Conservation (phyloP, 2,797 vertebrate species). For the Hoplostethus mediterraneus region DNA sequence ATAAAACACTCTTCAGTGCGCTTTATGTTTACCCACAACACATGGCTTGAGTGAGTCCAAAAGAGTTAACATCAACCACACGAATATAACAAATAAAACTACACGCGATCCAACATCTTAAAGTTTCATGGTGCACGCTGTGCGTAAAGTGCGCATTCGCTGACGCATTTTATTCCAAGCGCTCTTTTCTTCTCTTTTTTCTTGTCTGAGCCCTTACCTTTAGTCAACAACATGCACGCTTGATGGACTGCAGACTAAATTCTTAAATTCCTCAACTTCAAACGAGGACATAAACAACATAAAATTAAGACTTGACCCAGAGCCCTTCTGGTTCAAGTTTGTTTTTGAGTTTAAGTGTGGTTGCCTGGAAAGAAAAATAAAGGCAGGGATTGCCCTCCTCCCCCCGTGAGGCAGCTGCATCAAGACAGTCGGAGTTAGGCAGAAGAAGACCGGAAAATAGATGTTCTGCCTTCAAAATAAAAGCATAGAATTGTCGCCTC, state of each 20-base stretch:
- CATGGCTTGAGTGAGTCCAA: slow-evolving; percentile 57
- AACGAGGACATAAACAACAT: not conserved
- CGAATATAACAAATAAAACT: slow-evolving; percentile 20
- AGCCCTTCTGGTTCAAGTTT: slow-evolving; percentile 64
- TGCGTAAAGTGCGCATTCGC: slow-evolving; percentile 74
- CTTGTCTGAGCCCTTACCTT: slow-evolving; percentile 49
- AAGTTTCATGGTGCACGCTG: slow-evolving; percentile 58
- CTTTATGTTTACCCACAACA: slow-evolving; percentile 53
- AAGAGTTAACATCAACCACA: slow-evolving; percentile 48
- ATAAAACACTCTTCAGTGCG: not conserved
- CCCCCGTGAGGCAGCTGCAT: slow-evolving; percentile 28
- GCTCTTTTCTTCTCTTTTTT: slow-evolving; percentile 34
- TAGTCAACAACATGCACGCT: not conserved
- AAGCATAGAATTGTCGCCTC: not conserved
- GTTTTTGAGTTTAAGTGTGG: slow-evolving; percentile 69
- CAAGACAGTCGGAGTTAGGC: not conserved
- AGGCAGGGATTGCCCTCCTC: slow-evolving; percentile 73
- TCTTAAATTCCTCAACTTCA: slow-evolving; percentile 20
- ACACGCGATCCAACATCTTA: slow-evolving; percentile 54
- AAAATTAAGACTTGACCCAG: slow-evolving; percentile 21
- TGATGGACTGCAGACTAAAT: no score
- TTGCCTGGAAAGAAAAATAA: slow-evolving; percentile 75
- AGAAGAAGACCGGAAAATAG: not conserved
- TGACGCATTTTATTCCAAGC: slow-evolving; percentile 58
- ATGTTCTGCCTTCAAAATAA: slow-evolving; percentile 66